A percentile compares a stretch with the other conserved stretches of the same genome.
phyloP scores from a whole-genome alignment of 2,797 vertebrate genomes.

The Chiloscyllium punctatum region DNA sequence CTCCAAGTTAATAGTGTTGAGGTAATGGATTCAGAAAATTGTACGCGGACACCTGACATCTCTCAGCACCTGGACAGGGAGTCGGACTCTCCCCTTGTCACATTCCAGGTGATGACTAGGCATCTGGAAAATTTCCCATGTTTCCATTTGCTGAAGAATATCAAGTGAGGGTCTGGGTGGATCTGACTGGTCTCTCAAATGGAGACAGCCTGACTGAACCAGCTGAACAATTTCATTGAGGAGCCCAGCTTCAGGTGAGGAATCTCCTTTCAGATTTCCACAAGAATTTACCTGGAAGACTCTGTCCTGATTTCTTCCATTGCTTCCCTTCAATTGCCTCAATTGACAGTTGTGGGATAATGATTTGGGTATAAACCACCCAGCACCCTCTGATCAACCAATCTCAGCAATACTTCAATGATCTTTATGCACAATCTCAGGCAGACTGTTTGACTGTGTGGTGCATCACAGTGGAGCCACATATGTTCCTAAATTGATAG shows the following conservation, averaged over 20 bases:
- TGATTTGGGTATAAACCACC: no score
- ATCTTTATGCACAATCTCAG: no score
- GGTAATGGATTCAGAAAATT: not conserved
- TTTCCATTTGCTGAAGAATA: not conserved
- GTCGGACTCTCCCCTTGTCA: not conserved
- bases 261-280: not conserved
- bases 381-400: no score
- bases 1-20: not conserved
- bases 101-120: not conserved
- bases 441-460: not conserved
- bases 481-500: no score
- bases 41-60: not conserved
- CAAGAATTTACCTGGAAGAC: not conserved
- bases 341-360: no score
- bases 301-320: not conserved
- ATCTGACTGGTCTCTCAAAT: not conserved
- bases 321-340: not conserved
- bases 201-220: not conserved
- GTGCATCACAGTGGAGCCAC: no score
- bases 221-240: not conserved
- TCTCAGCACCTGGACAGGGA: not conserved
- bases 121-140: not conserved
- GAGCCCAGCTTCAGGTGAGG: not conserved
- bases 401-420: no score
- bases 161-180: not conserved